Percentiles rank a stretch among this genome's conserved stretches.
Conservation (phyloP, 2,888 invertebrate genomes). For the Herminia tarsipennalis region DNA sequence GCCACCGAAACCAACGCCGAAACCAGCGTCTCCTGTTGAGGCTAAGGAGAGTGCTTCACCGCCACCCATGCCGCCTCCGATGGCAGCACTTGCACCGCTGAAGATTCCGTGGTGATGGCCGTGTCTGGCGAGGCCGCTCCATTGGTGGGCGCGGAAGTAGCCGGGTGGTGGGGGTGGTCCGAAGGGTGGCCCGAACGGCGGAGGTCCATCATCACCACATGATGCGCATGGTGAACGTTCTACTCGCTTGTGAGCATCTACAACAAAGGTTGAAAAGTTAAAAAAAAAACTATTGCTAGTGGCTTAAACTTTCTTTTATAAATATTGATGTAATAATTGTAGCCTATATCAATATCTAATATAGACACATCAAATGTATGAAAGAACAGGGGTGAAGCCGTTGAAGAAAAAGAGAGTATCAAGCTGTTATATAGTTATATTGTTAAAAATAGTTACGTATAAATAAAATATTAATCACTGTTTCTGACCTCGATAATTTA, state of each 20-base stretch:
- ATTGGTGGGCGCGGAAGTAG: conserved; percentile 60
- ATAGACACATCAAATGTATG: no score
- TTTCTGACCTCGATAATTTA: no score
- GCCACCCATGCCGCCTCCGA: conserved; percentile 40
- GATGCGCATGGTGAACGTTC: conserved; percentile 34
- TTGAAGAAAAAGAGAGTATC: no score
- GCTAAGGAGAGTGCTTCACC: conserved; percentile 60
- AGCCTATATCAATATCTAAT: no score
- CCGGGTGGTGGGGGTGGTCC: conserved; percentile 23
- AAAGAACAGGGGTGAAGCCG: no score
- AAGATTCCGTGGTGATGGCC: conserved; percentile 61
- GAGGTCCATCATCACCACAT: conserved; percentile 19
- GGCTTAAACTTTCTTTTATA: no score
- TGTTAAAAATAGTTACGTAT: no score
- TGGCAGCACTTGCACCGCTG: conserved; percentile 52
- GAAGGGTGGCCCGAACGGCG: neutral
- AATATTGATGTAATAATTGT: no score
- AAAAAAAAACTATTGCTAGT: neutral
- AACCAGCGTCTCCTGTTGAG: conserved; percentile 25
- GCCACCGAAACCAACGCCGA: conserved; percentile 4
- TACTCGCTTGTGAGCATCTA: conserved; percentile 26
- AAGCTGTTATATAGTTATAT: no score
- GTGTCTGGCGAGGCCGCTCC: conserved; percentile 61
- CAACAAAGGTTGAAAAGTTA: neutral
- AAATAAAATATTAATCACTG: no score